phyloP scores from a whole-genome alignment of 2,888 invertebrate genomes.

The Andricus quercusramuli region DNA sequence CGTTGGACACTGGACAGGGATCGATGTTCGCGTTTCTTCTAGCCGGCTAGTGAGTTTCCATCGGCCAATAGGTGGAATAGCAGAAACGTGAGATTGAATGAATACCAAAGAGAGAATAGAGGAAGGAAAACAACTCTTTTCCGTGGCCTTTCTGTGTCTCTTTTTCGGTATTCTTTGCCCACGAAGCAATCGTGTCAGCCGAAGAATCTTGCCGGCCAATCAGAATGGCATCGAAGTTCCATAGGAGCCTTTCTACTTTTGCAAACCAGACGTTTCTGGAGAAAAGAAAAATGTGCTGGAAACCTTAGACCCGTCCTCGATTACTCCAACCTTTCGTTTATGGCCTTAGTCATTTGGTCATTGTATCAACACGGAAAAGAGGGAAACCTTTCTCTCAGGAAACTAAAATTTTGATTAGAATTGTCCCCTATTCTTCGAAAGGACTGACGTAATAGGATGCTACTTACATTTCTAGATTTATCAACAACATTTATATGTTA shows the following conservation, averaged over 20 bases:
- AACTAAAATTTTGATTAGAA: slow-evolving; percentile 29
- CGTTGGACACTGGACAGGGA: slow-evolving; percentile 15
- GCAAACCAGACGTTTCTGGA: slow-evolving; percentile 4
- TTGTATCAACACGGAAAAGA: background rate
- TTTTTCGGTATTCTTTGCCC: slow-evolving; percentile 52
- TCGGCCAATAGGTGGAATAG: slow-evolving; percentile 49
- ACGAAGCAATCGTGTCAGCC: slow-evolving; percentile 62
- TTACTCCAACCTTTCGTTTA: slow-evolving; percentile 16
- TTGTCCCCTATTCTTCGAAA: background rate
- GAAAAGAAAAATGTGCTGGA: slow-evolving; percentile 19
- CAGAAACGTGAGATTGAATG: slow-evolving; percentile 38
- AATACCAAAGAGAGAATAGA: slow-evolving; percentile 52
- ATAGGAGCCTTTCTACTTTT: slow-evolving; percentile 20
- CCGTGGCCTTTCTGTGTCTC: slow-evolving; percentile 12
- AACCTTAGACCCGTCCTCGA: slow-evolving; percentile 23
- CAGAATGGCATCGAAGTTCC: slow-evolving; percentile 61
- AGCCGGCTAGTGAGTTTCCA: slow-evolving; percentile 54
- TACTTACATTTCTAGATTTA: background rate
- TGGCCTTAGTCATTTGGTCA: background rate
- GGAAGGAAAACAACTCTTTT: slow-evolving; percentile 45
- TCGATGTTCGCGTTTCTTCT: slow-evolving; percentile 52
- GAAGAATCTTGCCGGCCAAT: slow-evolving; percentile 66
- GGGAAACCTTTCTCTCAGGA: slow-evolving; percentile 9
- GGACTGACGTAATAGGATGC: background rate
- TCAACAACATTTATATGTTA: too few species aligned